Percentiles rank a stretch among this genome's conserved stretches.
These are phyloP conservation scores for Dicrurus megarhynchus DNA, from an alignment of 2,113 vertebrate species.

Conservation along the genomic window DNA sequence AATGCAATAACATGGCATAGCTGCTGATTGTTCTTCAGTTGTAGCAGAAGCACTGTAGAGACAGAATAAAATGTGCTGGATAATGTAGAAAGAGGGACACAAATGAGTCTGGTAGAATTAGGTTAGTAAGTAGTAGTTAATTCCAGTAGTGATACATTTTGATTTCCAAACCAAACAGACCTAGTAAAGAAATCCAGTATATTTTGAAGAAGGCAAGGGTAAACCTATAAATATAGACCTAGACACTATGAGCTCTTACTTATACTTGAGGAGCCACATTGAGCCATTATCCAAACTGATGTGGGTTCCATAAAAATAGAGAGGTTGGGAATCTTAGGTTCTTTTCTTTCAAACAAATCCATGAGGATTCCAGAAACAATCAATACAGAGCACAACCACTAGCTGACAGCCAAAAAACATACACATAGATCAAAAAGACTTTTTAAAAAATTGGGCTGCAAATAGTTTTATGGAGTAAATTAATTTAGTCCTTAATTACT, in stretches of 20 bases:
- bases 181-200: background rate
- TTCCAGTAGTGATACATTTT: background rate
- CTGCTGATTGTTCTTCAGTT: background rate
- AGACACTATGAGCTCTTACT: background rate
- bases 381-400: background rate
- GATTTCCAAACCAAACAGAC: background rate
- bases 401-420: background rate
- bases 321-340: background rate
- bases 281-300: background rate
- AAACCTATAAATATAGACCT: background rate
- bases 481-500: background rate
- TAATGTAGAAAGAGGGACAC: background rate
- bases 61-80: background rate
- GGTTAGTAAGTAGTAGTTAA: background rate
- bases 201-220: background rate
- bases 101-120: background rate
- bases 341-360: background rate
- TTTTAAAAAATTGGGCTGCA: background rate
- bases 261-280: background rate
- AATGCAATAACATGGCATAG: background rate
- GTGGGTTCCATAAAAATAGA: background rate
- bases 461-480: background rate
- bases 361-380: background rate
- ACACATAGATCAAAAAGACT: background rate
- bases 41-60: background rate